Conservation (phyloP, 2,888 invertebrate species). For the Megastigmus dorsalis region DNA sequence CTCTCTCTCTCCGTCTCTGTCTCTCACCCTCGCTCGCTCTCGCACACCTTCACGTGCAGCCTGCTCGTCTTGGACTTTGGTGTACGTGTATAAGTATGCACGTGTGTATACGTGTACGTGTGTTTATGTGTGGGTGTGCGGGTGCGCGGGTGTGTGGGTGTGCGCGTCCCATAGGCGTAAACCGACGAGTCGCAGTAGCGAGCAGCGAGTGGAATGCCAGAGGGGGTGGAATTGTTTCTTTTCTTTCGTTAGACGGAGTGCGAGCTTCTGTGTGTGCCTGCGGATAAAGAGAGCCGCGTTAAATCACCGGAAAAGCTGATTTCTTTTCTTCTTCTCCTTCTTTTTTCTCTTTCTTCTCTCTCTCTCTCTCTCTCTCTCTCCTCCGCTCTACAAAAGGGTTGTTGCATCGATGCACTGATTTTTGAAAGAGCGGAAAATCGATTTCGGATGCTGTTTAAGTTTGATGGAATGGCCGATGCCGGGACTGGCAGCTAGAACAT, state of each 20-base stretch:
- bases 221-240: not conserved
- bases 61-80: no score
- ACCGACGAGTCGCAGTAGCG: no score
- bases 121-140: not conserved
- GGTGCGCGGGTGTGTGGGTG: no score
- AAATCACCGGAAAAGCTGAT: constrained; percentile 42
- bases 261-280: not conserved
- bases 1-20: not conserved
- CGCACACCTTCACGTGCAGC: not conserved
- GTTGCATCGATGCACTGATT: not conserved
- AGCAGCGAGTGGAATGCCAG: no score
- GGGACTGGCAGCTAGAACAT: no score
- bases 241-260: not conserved
- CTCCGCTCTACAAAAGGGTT: no score
- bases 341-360: no score
- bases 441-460: no score
- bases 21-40: not conserved
- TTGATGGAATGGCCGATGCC: no score
- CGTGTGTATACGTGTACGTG: not conserved
- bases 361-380: no score
- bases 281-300: not conserved
- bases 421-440: not conserved
- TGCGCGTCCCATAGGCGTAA: no score
- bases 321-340: not conserved
- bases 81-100: not conserved